These are phyloP conservation scores for Taxidea taxus DNA, from an alignment of 2,113 vertebrate genomes.

Conservation along the genomic window DNA sequence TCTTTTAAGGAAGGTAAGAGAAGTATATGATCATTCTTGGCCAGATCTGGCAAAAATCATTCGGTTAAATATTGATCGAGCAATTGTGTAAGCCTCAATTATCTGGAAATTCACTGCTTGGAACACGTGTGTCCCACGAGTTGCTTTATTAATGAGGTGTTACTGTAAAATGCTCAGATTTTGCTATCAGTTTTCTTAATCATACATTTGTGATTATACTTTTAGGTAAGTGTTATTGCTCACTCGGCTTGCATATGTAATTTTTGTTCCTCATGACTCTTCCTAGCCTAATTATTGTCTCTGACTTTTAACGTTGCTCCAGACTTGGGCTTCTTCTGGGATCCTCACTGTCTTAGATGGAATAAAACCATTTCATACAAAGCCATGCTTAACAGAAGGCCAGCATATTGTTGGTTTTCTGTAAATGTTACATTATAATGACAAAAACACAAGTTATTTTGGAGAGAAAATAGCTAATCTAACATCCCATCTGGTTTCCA, in stretches of 20 bases:
- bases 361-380: background rate
- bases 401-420: constrained; percentile 44
- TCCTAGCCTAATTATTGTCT: background rate
- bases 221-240: background rate
- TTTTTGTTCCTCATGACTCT: background rate
- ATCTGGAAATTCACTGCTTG: constrained; percentile 9
- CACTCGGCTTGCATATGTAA: background rate
- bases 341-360: background rate
- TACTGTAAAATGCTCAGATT: background rate
- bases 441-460: constrained; percentile 69
- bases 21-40: background rate
- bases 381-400: constrained; percentile 28
- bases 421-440: constrained; percentile 55
- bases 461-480: constrained; percentile 63
- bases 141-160: background rate
- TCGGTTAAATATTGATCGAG: background rate
- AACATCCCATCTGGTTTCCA: constrained; percentile 64
- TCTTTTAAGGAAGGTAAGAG: background rate
- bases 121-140: background rate
- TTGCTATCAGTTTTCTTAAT: background rate
- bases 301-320: background rate
- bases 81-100: background rate
- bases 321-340: background rate
- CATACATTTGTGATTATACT: background rate
- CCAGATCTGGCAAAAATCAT: background rate